Base-by-base conservation (phyloP, 1,140 invertebrate genomes). In the Akabosia matsudoensis region DNA sequence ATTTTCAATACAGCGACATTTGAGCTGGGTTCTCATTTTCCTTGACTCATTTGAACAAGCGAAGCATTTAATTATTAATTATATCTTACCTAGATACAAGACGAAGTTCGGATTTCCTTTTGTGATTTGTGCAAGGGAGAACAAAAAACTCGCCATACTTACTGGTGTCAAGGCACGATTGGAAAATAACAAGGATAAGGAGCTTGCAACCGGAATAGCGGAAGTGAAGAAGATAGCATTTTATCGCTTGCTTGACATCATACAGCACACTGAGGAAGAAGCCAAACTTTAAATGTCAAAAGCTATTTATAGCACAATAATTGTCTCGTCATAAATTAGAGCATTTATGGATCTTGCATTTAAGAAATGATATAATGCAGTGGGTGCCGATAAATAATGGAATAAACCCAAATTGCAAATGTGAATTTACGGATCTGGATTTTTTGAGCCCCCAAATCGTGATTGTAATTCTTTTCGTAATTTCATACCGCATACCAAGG, bases 21-120 rank as follows among this genome's bases (percentile, higher is more conserved):
- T n/a, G n/a, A n/a, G n/a, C n/a, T n/a, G n/a, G n/a, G n/a, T n/a
- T n/a, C n/a, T n/a, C n/a, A n/a, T n/a, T n/a, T n/a, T n/a, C n/a
- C n/a, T n/a, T n/a, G n/a, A 45, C 18, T 45, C 7, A 45, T 45
- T 45, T 7, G 7, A 45, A 18, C 18, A 45, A 10, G 37, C 18
- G 18, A 45, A 10, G 37, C 18, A 45, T 10, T 18, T 45, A 7
- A 10, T 7, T 7, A 10, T 7, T 7, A 45, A 10, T 45, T 45
- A 45, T 45, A 18, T 7, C 18, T 45, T 45, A 10, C 18, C 37
- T 45, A 90, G 88, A 75, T 92, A 92, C 80, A 89, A 88, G 83
- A 81, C 84, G 24, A 91, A 90, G 81, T 91, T 91, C 85, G 88
- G 87, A 37, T 91, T 91, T 83, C 90, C 91, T 4, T 92, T 91